A percentile compares a stretch with the other conserved stretches of the same genome.
Conservation (phyloP, 2,113 vertebrate species). For the Nothocercus nigrocapillus region DNA sequence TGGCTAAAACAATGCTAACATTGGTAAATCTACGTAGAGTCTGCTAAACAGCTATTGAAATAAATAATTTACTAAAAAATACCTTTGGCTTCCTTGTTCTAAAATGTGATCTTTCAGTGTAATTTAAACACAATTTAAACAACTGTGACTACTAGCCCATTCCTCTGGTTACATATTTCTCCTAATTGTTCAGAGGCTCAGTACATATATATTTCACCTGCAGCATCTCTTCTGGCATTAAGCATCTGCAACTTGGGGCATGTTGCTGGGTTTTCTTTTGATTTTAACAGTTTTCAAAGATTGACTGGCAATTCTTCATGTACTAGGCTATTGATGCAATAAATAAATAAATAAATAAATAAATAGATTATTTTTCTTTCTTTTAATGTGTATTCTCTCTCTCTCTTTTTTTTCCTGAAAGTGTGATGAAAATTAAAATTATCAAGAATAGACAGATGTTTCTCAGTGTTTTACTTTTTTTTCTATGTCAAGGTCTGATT, state of each 20-base stretch:
- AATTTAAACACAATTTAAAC: background rate
- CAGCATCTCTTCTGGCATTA: background rate
- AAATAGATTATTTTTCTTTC: background rate
- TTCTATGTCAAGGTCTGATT: background rate
- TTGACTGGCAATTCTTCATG: background rate
- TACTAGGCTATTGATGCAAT: background rate
- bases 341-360: background rate
- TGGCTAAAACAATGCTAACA: conserved; percentile 60
- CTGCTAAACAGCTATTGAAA: conserved; percentile 56
- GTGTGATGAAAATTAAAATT: background rate
- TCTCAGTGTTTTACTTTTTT: background rate
- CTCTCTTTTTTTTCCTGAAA: background rate
- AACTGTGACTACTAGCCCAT: background rate
- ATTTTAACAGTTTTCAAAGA: background rate
- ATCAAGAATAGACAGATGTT: background rate
- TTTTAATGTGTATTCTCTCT: background rate
- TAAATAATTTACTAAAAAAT: conserved; percentile 54
- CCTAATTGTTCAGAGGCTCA: background rate
- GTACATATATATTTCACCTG: background rate
- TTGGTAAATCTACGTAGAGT: conserved; percentile 45
- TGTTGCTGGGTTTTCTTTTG: background rate
- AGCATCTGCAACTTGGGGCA: background rate
- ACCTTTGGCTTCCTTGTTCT: background rate
- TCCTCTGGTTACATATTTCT: background rate
- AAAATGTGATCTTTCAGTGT: background rate